Conservation (phyloP, 2,888 invertebrate species). For the Trissolcus japonicus region DNA sequence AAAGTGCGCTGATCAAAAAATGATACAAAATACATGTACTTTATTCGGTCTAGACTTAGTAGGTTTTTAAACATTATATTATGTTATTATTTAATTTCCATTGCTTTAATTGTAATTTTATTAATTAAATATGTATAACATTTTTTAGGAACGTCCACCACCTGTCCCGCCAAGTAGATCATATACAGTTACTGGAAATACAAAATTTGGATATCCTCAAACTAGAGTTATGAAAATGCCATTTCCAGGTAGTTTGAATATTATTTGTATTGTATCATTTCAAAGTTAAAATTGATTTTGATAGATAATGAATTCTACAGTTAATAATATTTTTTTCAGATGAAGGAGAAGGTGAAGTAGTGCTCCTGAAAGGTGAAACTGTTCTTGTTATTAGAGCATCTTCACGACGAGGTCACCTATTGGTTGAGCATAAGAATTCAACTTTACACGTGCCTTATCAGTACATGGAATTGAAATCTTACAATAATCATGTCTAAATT, state of each 20-base stretch:
- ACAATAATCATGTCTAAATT: slow-evolving; percentile 73
- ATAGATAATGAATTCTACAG: no score
- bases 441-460: slow-evolving; percentile 89
- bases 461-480: slow-evolving; percentile 84
- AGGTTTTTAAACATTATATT: slow-evolving; percentile 65
- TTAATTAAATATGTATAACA: neutral
- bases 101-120: neutral
- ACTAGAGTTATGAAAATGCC: slow-evolving; percentile 93
- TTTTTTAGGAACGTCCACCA: slow-evolving; percentile 88
- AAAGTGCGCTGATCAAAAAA: slow-evolving; percentile 88
- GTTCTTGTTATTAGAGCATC: slow-evolving; percentile 94
- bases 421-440: slow-evolving; percentile 87
- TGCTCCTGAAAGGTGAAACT: slow-evolving; percentile 87
- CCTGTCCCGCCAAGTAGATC: slow-evolving; percentile 93
- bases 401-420: slow-evolving; percentile 88
- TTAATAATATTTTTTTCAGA: slow-evolving; percentile 60
- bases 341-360: slow-evolving; percentile 79
- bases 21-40: slow-evolving; percentile 93
- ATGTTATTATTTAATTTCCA: neutral
- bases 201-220: slow-evolving; percentile 94
- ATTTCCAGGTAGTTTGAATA: slow-evolving; percentile 80
- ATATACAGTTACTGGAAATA: slow-evolving; percentile 93
- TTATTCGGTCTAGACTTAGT: slow-evolving; percentile 93
- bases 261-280: no score
- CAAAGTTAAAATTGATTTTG: no score